phyloP scores from a whole-genome alignment of 2,888 invertebrate species.

The Mylabris sibirica region DNA sequence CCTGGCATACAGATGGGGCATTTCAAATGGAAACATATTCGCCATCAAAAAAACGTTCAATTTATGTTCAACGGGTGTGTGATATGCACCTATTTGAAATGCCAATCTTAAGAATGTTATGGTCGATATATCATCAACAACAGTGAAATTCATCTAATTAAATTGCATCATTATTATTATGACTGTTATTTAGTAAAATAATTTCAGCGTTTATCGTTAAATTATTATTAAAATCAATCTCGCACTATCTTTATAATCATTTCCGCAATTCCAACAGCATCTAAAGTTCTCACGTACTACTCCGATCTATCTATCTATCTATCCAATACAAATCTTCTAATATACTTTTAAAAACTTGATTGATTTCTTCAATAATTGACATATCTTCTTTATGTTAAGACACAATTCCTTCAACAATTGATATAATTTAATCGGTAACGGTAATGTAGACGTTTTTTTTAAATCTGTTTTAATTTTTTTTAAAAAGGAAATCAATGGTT shows the following conservation, averaged over 20 bases:
- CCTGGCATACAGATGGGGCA: no score
- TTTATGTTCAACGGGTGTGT: no score
- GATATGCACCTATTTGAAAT: no score
- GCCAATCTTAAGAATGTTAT: no score
- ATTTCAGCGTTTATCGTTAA: not conserved
- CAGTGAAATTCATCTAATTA: not conserved
- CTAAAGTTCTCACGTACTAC: conserved; percentile 48
- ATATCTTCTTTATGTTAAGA: conserved; percentile 52
- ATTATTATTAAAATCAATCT: conserved; percentile 1
- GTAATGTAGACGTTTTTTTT: not conserved
- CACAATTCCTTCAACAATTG: conserved; percentile 50
- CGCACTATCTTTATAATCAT: conserved; percentile 17
- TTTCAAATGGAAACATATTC: no score
- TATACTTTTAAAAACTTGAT: conserved; percentile 49
- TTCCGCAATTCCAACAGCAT: conserved; percentile 28
- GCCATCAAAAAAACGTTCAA: no score
- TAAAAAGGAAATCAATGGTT: not conserved
- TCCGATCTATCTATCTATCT: not conserved
- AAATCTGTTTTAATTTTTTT: not conserved
- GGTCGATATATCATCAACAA: conserved; percentile 7
- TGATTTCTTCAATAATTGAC: conserved; percentile 53
- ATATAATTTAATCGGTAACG: conserved; percentile 49
- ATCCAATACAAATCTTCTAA: conserved; percentile 40
- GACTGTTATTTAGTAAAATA: not conserved
- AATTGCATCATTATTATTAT: conserved; percentile 15